A percentile compares a stretch with the other conserved stretches of the same genome.
Evolutionary conservation across 2,888 invertebrate genomes (phyloP).

Genomic region (Lasius fuliginosus): DNA sequence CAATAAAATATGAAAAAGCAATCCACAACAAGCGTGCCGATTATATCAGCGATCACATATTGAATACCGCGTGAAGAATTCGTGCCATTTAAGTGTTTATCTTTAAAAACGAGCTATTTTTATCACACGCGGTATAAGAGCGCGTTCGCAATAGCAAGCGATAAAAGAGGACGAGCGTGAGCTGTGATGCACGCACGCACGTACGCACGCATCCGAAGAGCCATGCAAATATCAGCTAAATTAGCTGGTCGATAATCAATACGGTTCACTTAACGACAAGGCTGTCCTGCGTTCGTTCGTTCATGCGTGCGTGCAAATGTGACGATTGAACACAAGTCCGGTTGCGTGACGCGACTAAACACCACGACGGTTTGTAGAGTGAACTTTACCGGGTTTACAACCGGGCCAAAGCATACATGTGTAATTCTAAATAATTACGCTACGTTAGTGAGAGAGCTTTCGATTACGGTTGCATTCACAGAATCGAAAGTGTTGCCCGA

Average conservation of each 20-base stretch:
- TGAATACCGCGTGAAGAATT: not conserved
- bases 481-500: constrained; percentile 2
- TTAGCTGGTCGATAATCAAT: constrained; percentile 59
- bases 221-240: constrained; percentile 54
- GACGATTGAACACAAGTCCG: constrained; percentile 46
- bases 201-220: not conserved
- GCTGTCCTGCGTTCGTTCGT: constrained; percentile 18
- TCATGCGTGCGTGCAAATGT: constrained; percentile 42
- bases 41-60: constrained; percentile 23
- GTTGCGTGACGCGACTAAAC: constrained; percentile 50
- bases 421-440: constrained; percentile 42
- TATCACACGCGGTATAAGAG: not conserved
- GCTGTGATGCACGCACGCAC: not conserved
- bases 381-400: constrained; percentile 6
- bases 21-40: constrained; percentile 57
- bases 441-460: constrained; percentile 34
- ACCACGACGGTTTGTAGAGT: constrained; percentile 33
- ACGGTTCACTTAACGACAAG: constrained; percentile 57
- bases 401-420: constrained; percentile 12
- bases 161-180: constrained; percentile 25
- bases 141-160: not conserved
- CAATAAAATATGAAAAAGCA: constrained; percentile 54
- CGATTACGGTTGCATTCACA: constrained; percentile 27
- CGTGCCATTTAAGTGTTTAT: constrained; percentile 8
- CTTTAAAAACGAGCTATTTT: constrained; percentile 26